Conservation (phyloP, 2,888 invertebrate species). For the Globia sparganii region DNA sequence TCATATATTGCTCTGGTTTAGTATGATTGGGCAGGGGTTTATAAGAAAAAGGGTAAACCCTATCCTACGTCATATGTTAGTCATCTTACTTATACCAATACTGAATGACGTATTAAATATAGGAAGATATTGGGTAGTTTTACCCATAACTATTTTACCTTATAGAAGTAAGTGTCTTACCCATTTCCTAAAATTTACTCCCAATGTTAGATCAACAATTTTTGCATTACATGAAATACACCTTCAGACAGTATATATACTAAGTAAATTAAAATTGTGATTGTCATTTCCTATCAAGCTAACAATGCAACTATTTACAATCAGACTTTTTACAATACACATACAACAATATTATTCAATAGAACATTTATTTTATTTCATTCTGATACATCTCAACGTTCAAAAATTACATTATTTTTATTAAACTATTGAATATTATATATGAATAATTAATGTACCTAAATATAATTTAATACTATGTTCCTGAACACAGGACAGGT, state of each 20-base stretch:
- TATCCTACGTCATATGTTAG: conserved; percentile 38
- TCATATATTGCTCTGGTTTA: conserved; percentile 45
- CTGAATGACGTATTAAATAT: conserved; percentile 52
- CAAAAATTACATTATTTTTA: conserved; percentile 57
- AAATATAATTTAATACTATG: conserved; percentile 77
- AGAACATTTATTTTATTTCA: conserved; percentile 56
- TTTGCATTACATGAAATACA: conserved; percentile 63
- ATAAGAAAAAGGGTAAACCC: conserved; percentile 27
- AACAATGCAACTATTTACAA: conserved; percentile 80
- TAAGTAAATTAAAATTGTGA: conserved; percentile 79
- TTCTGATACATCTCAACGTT: conserved; percentile 51
- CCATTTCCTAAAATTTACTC: conserved; percentile 9
- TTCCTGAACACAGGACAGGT: conserved; percentile 90
- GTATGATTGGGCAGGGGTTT: conserved; percentile 8
- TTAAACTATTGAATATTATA: conserved; percentile 57
- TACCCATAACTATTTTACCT: conserved; percentile 32
- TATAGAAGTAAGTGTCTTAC: conserved; percentile 12
- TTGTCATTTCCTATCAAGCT: conserved; percentile 72
- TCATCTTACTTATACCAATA: conserved; percentile 51
- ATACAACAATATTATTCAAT: conserved; percentile 66
- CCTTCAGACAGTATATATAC: conserved; percentile 63
- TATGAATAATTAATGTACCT: conserved; percentile 57
- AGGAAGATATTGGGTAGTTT: conserved; percentile 19
- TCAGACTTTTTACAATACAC: conserved; percentile 84
- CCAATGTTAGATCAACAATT: conserved; percentile 3